Evolutionary conservation across 1,140 invertebrate species (phyloP).

Genomic region (Platyscapa corneri): DNA sequence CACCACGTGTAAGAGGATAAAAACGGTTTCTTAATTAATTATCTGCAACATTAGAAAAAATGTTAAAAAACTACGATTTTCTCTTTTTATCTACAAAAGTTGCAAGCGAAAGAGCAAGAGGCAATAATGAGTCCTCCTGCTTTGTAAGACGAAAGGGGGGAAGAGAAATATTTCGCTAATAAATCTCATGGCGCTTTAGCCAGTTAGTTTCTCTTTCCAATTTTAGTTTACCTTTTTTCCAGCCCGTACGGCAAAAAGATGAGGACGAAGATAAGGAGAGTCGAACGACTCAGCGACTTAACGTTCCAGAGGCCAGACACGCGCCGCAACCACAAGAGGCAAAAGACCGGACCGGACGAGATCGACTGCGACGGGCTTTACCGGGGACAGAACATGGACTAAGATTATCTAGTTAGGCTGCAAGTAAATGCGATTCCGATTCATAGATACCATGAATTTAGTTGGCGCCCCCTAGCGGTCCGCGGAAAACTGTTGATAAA

Average conservation of each 20-base stretch:
- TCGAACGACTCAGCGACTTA: constrained; percentile 30
- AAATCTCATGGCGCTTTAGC: background rate
- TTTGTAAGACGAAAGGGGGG: background rate
- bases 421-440: background rate
- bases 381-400: constrained; percentile 33
- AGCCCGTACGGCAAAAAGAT: background rate
- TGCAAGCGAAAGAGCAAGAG: background rate
- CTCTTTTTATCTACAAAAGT: background rate
- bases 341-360: constrained; percentile 50
- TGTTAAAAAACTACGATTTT: background rate
- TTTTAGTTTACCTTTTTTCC: constrained; percentile 11
- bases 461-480: background rate
- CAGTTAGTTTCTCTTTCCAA: background rate
- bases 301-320: constrained; percentile 38
- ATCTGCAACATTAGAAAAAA: background rate
- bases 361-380: constrained; percentile 47
- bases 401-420: background rate
- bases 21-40: background rate
- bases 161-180: background rate
- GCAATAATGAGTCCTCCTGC: constrained; percentile 9
- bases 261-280: constrained; percentile 46
- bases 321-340: constrained; percentile 45
- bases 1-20: background rate
- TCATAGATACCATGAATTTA: background rate
- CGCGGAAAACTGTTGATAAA: background rate